Base-by-base conservation (phyloP, 2,888 invertebrate genomes). In the Stomorhina lunata region DNA sequence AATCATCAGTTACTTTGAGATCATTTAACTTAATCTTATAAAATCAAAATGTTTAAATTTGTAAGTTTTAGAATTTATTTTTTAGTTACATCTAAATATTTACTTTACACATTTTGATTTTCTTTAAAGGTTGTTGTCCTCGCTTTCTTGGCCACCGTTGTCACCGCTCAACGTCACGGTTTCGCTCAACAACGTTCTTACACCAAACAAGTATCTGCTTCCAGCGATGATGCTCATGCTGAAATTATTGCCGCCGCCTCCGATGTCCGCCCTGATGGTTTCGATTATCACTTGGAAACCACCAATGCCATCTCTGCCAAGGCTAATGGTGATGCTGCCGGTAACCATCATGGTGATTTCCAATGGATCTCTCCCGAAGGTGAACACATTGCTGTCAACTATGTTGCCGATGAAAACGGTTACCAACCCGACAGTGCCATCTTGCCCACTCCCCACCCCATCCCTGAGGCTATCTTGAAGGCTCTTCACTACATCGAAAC, bases 401-500 rank as follows among this genome's bases (percentile, higher is more conserved):
- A 88, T 80, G 83, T 87, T 20, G 90, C 89, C 61, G 85, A 90
- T 81, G 90, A 89, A 80, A 83, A 88, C 55, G 90, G 90, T 25
- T 87, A 84, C 68, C 86, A 87, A 78, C 88, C 88, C 43, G 22
- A 57, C 43, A 83, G 87, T 25, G 82, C 81, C 22, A 57, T 81
- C 15, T 57, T 85, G 63, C 86, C 88, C 72, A 85, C 84, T 5
- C 73, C 85, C 29, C 87, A 86, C 75, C 87, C 87, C 81, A 72
- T 85, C 9, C 87, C 87, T 61, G 85, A 59, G 2, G 85, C 81
- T 25, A 86, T 88, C 68, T n/a, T 85, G 5, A 84, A 84, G 55
- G 71, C 86, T 43, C 86, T 93, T 22, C 91, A 93, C 86, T 93
- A 91, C 91, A 92, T 89, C 86, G 90, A 88, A 84, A 88, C 89